Base-by-base conservation (phyloP, 1,140 invertebrate genomes). In the Drosophila kohkoa region DNA sequence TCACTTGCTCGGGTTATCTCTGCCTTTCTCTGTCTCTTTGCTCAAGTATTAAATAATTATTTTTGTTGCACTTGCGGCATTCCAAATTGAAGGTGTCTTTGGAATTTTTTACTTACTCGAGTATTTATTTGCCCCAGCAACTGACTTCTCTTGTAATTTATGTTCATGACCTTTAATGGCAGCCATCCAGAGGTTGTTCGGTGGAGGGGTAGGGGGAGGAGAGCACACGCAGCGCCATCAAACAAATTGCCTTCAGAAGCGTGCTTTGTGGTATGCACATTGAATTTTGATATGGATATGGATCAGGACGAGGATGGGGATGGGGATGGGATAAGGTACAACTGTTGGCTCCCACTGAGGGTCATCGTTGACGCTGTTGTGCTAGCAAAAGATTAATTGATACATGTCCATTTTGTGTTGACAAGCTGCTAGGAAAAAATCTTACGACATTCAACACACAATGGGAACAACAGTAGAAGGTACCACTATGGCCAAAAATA, bases 331-430 rank as follows among this genome's bases (percentile, higher is more conserved):
- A 86, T 72, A 81, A 80, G 71, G 30, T 30, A 54, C 52, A 74
- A 69, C 65, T 74, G 71, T 69, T 69, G 48, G 71, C 48, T 54
- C 67, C 65, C 65, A 63, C 49, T 43, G 49, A 25, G 35, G 51
- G 25, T 52, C 49, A 25, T 41, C 43, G 10, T 13, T 10, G 7
- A 43, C 32, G 28, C 13, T 15, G 38, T 32, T 25, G 64, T 55
- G 67, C 35, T 52, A 64, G 68, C 75, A 54, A 38, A 25, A 88
- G 85, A 88, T 88, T 88, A 88, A 88, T 88, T 88, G 85, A 88
- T 88, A 88, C 85, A 81, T 88, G 85, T 90, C 85, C 85, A 88
- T 88, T 88, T 88, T 74, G 75, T 89, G 85, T 89, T 88, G 86
- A 89, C 85, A 88, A 88, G 86, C 85, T 59, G 74, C 69, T 82